Percentiles rank a stretch among this genome's conserved stretches.
These are phyloP conservation scores for Junonia oenone DNA, from an alignment of 2,888 invertebrate genomes.

Conservation along the genomic window DNA sequence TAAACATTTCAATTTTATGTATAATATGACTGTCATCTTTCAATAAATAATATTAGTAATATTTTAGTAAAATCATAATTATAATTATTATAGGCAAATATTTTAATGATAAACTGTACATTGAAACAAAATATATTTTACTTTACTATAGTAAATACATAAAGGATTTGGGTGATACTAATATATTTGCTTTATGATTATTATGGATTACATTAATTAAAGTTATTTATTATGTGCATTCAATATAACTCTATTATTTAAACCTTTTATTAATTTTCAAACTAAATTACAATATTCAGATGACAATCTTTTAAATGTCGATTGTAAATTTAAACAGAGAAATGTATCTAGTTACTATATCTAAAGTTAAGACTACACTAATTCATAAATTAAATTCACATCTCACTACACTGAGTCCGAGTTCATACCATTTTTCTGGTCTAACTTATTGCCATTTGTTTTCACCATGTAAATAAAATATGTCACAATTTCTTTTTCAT, in stretches of 20 bases:
- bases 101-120: no score
- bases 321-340: slow-evolving; percentile 48
- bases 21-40: no score
- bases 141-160: no score
- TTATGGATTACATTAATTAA: not conserved
- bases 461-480: slow-evolving; percentile 98
- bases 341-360: slow-evolving; percentile 40
- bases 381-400: slow-evolving; percentile 30
- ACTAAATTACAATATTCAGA: slow-evolving; percentile 4
- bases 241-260: not conserved
- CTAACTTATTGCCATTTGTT: slow-evolving; percentile 92
- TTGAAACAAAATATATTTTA: no score
- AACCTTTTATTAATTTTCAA: not conserved
- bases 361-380: slow-evolving; percentile 48
- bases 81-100: no score
- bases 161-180: no score
- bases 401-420: slow-evolving; percentile 75
- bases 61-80: no score
- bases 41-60: no score
- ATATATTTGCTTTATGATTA: not conserved
- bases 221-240: not conserved
- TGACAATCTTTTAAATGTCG: slow-evolving; percentile 35
- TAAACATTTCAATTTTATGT: no score
- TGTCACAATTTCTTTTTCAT: slow-evolving; percentile 96
- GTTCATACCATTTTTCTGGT: slow-evolving; percentile 88